Evolutionary conservation across 2,888 invertebrate genomes (phyloP).

Genomic region (Glyphotaelius pellucidus): DNA sequence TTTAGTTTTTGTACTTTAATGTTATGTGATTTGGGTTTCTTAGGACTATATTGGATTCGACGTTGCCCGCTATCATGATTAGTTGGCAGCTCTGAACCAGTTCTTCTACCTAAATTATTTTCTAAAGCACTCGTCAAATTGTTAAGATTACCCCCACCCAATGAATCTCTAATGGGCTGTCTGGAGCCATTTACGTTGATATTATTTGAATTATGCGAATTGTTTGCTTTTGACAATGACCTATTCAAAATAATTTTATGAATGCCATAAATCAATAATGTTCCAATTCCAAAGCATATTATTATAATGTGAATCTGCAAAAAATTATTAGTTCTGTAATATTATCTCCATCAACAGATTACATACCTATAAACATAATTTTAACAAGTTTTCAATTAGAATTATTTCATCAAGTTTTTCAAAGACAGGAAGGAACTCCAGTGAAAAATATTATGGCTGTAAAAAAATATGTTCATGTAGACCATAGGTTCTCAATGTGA

Average conservation of each 20-base stretch:
- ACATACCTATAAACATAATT: neutral
- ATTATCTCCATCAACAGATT: neutral
- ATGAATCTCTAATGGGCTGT: constrained; percentile 70
- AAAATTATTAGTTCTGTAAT: neutral
- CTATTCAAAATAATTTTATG: constrained; percentile 71
- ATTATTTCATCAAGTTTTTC: too few species aligned
- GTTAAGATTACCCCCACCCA: constrained; percentile 76
- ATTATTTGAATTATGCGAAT: constrained; percentile 60
- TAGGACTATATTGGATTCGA: constrained; percentile 68
- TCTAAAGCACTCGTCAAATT: constrained; percentile 72
- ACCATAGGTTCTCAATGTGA: too few species aligned
- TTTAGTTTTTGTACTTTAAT: neutral
- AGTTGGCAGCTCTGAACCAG: neutral
- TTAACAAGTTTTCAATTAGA: neutral
- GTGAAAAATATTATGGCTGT: too few species aligned
- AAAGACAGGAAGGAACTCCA: too few species aligned
- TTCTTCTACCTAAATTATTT: neutral
- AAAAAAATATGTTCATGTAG: too few species aligned
- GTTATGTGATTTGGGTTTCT: neutral
- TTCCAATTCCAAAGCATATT: neutral
- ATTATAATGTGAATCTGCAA: neutral
- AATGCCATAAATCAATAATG: neutral
- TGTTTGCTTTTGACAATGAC: constrained; percentile 70
- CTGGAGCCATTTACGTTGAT: constrained; percentile 66
- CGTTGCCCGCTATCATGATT: neutral